Evolutionary conservation across 1,140 invertebrate genomes (phyloP), one percentile per base, ranked within the genome.

Genomic region (Apis laboriosa): DNA sequence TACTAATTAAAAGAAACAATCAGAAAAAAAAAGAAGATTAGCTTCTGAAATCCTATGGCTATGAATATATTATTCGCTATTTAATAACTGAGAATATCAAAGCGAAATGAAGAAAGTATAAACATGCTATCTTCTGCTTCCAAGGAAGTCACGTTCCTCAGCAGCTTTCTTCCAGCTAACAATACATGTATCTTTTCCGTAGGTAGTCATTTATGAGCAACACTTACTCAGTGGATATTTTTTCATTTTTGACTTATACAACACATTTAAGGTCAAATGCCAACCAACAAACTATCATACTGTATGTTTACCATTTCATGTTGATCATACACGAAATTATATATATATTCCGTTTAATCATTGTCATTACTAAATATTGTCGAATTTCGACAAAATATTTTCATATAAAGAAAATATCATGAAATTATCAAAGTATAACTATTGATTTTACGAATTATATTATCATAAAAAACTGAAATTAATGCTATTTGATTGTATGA

Each of bases 11-110:
- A 72, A 78, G 64, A 64, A 82, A 79, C 75, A 80, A 84, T 56
- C 55, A 71, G 64, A 77, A 66, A n/a, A 84, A 73, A 63, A 76
- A 77, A 68, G 78, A 80, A 34, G 43, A 66, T 9, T 34, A 60
- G 21, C 79, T 43, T 71, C 66, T 85, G 85, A 84, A 77, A 75
- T 70, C 64, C 70, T 80, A 90, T 84, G 74, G 86, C 77, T 88
- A 43, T 77, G 82, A 88, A 60, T 67, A 51, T 64, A 58, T 43
- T 67, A 61, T 17, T 43, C 43, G 71, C 28, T 55, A 70, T 24
- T n/a, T 53, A 28, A 81, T 49, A 11, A 60, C 7, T 43, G 21
- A 49, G 17, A n/a, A 76, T 56, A 67, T 28, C 24, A 17, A 55
- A 67, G 63, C 5, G 21, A 77, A 77, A 77, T 15, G 51, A 77